phyloP scores from a whole-genome alignment of 1,140 invertebrate species.

The Amyelois transitella region DNA sequence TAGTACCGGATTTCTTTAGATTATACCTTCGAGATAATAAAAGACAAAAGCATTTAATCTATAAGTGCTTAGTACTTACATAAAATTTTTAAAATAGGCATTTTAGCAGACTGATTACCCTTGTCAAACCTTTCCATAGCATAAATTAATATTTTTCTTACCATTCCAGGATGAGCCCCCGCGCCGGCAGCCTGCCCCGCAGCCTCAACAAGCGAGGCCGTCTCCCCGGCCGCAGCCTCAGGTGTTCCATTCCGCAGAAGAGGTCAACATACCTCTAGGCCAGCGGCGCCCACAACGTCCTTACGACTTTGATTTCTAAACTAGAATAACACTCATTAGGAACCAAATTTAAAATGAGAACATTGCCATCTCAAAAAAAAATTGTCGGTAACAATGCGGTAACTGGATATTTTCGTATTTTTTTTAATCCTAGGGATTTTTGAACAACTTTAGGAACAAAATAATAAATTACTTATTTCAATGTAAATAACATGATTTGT shows the following conservation, averaged over 20 bases:
- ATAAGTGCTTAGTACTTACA: no score
- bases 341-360: background rate
- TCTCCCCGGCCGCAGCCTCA: conserved; percentile 69
- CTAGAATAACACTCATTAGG: background rate
- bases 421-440: no score
- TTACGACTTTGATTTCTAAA: conserved; percentile 67
- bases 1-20: no score
- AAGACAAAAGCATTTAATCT: no score
- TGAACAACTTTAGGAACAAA: no score
- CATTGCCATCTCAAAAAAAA: background rate
- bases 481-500: no score
- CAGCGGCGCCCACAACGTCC: conserved; percentile 76
- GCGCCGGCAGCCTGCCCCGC: conserved; percentile 25
- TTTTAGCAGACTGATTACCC: no score
- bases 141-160: background rate
- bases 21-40: no score
- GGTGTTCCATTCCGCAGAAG: conserved; percentile 88
- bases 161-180: conserved; percentile 39
- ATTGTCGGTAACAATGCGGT: no score
- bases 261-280: conserved; percentile 88
- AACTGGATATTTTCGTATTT: no score
- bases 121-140: background rate
- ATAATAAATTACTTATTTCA: no score
- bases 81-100: no score
- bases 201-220: conserved; percentile 37